These are phyloP conservation scores for Neotoma lepida DNA, from an alignment of 2,113 vertebrate species.

Conservation along the genomic window DNA sequence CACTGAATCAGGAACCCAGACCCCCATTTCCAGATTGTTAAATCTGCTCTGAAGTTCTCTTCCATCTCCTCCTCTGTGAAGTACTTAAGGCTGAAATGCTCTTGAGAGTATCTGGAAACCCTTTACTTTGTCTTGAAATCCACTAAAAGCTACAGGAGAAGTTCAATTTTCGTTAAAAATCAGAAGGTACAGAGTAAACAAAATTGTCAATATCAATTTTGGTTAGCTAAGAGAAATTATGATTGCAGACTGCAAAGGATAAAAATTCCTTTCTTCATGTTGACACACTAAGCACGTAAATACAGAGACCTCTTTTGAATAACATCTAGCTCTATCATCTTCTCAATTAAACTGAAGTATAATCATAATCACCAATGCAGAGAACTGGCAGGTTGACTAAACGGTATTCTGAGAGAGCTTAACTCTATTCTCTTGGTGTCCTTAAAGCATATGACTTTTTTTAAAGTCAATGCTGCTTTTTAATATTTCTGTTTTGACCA, in stretches of 20 bases:
- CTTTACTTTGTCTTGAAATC: neutral
- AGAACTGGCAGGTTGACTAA: constrained; percentile 12
- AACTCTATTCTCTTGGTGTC: constrained; percentile 30
- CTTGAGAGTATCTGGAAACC: neutral
- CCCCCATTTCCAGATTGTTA: neutral
- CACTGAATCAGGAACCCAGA: neutral
- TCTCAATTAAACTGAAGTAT: constrained; percentile 37
- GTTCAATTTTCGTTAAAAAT: constrained; percentile 39
- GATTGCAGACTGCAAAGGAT: neutral
- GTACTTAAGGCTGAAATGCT: neutral
- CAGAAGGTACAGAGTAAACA: constrained; percentile 41
- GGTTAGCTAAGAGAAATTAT: constrained; percentile 34
- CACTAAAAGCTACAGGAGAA: neutral
- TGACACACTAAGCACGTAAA: constrained; percentile 19
- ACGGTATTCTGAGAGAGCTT: constrained; percentile 2
- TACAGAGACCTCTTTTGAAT: neutral
- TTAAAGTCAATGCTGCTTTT: neutral
- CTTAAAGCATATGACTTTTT: neutral
- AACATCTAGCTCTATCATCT: neutral
- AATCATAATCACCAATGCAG: constrained; percentile 34
- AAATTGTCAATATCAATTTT: constrained; percentile 38
- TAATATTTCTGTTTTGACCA: constrained; percentile 20
- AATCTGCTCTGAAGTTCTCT: constrained; percentile 7
- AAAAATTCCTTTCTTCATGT: neutral
- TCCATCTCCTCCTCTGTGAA: constrained; percentile 30